Evolutionary conservation across 2,113 vertebrate genomes (phyloP), one percentile per base, ranked within the genome.

Genomic region (Pelvicachromis taeniatus): DNA sequence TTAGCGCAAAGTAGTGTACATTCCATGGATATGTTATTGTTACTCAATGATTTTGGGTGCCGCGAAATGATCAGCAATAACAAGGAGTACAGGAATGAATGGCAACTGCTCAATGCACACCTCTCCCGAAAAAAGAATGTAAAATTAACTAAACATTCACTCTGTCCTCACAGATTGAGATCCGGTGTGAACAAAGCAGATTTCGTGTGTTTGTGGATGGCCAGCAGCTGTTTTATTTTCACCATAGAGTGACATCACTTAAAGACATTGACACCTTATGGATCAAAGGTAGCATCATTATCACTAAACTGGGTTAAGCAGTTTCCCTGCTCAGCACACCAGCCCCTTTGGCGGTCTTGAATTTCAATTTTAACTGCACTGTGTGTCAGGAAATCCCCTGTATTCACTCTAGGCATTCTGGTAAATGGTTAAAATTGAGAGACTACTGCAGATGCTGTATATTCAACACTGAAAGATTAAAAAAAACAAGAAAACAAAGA

Each of bases 191-290:
- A 86, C 97, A 77, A 40, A 96, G 97, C 21, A 95, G 98, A 2
- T 97, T 99, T 91, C 97, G 97, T 54, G 95, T 98, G 91, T 95
- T 98, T 78, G 97, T 99, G 93, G 98, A 99, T 52, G 98, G 97
- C 87, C 97, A 99, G 90, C 96, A 97, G 92, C 97, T 99, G 73
- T 99, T 97, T 93, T 97, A 98, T 95, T 99, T 99, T 93, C 95
- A 96, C 82, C 99, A 99, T 89, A 96, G 97, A 81, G 91, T 99
- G 82, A 94, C 95, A 89, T 94, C 96, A 0, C 95, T 99, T 61
- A 91, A 94, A 31, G 92, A 95, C 29, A 96, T 99, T 55, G 96
- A 99, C 92, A 98, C 97, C 5, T 94, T 99, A 91, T 98, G 97
- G 96, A 98, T 99, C 91, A 98, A 96, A 1, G 98, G 98, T 48